Evolutionary conservation across 2,797 vertebrate species (phyloP).

Genomic region (Tamandua tetradactyla): DNA sequence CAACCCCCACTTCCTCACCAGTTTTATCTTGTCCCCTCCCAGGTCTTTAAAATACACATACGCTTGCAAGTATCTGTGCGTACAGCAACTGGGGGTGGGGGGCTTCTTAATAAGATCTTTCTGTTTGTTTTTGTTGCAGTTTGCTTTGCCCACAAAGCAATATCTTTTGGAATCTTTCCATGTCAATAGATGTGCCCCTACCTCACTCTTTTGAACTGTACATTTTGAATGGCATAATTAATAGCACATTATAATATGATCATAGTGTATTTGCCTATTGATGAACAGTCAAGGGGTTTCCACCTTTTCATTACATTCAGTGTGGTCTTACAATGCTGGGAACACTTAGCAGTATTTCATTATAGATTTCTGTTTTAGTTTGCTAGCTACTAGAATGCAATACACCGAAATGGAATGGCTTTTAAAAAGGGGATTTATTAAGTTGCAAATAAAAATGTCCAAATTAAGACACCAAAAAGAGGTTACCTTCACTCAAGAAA

Average conservation of each 20-base stretch:
- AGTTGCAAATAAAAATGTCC: too few species aligned
- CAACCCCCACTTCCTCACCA: background rate
- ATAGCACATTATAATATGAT: background rate
- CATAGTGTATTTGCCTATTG: background rate
- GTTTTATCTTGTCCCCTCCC: background rate
- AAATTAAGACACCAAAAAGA: too few species aligned
- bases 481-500: too few species aligned
- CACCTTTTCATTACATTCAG: fast-evolving
- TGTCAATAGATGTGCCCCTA: background rate
- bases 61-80: fast-evolving
- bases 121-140: background rate
- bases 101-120: background rate
- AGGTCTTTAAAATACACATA: background rate
- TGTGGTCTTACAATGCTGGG: background rate
- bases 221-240: background rate
- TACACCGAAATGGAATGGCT: too few species aligned
- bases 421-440: too few species aligned
- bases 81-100: too few species aligned
- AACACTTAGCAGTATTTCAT: background rate
- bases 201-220: background rate
- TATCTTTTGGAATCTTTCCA: background rate
- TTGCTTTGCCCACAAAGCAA: background rate
- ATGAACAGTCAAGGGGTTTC: background rate
- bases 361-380: too few species aligned
- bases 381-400: too few species aligned